A percentile compares a stretch with the other conserved stretches of the same genome.
Conservation (phyloP, 2,888 invertebrate species). For the Euphydryas editha region DNA sequence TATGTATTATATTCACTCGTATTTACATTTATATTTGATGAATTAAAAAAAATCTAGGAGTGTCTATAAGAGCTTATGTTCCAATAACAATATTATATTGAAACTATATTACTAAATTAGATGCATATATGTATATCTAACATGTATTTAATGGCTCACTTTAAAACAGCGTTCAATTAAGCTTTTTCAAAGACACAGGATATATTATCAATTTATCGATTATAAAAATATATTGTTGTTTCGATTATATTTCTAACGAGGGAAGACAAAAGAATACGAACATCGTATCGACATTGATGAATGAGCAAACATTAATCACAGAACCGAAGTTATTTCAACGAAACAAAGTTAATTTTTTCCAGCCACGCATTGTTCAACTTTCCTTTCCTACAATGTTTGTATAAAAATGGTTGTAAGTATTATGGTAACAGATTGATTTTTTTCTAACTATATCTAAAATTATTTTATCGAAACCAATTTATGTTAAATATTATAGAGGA, state of each 20-base stretch:
- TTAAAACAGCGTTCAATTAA: no score
- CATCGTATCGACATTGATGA: slow-evolving; percentile 31
- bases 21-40: no score
- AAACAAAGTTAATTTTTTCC: slow-evolving; percentile 24
- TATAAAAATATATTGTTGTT: slow-evolving; percentile 12
- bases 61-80: no score
- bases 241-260: slow-evolving; percentile 21
- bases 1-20: neutral
- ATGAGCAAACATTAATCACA: slow-evolving; percentile 30
- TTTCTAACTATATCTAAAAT: neutral
- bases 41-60: no score
- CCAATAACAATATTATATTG: no score
- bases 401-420: neutral
- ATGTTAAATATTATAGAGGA: neutral
- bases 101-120: no score
- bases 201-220: no score
- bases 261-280: slow-evolving; percentile 23
- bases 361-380: slow-evolving; percentile 14
- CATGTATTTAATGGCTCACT: no score
- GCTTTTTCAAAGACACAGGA: no score
- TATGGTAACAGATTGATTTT: slow-evolving; percentile 2
- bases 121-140: no score
- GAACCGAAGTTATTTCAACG: slow-evolving; percentile 19
- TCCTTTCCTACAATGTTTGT: slow-evolving; percentile 10
- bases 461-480: neutral